Percentiles rank a stretch among this genome's conserved stretches.
phyloP scores from a whole-genome alignment of 1,140 invertebrate genomes.

The Melitaea cinxia region DNA sequence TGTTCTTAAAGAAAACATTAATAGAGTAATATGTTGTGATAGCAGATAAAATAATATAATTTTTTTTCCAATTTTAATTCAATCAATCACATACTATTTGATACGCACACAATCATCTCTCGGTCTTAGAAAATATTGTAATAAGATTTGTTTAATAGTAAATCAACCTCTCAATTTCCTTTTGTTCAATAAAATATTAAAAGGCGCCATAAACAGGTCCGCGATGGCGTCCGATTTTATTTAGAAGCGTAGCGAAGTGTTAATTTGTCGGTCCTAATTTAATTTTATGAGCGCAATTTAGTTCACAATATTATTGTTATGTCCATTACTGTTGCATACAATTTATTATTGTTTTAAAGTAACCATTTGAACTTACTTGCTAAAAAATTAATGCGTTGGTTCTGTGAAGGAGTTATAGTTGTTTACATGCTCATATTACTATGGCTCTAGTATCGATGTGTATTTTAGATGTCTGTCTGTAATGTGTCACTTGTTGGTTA shows the following conservation, averaged over 20 bases:
- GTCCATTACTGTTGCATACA: conserved; percentile 2
- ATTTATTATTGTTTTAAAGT: conserved; percentile 4
- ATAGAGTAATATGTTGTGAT: too few relatives aligned
- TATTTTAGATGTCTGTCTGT: too few relatives aligned
- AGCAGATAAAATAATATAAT: too few relatives aligned
- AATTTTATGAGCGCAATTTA: conserved; percentile 15
- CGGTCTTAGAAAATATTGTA: background rate
- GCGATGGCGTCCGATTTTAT: conserved; percentile 16
- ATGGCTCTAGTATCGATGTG: too few relatives aligned
- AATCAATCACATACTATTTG: too few relatives aligned
- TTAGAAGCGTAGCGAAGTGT: conserved; percentile 18
- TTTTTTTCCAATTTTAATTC: too few relatives aligned
- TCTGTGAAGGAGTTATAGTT: background rate
- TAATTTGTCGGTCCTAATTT: conserved; percentile 19
- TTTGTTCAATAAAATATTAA: conserved; percentile 14
- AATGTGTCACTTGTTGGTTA: too few relatives aligned
- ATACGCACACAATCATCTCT: background rate
- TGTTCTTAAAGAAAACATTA: too few relatives aligned
- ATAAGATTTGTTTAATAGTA: background rate
- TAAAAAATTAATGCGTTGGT: background rate
- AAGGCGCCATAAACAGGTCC: conserved; percentile 13
- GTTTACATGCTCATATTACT: too few relatives aligned
- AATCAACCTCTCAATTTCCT: conserved; percentile 7
- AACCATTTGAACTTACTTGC: background rate
- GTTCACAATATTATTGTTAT: conserved; percentile 19